Conservation (phyloP, 2,888 invertebrate genomes). For the Barypeithes pellucidus region DNA sequence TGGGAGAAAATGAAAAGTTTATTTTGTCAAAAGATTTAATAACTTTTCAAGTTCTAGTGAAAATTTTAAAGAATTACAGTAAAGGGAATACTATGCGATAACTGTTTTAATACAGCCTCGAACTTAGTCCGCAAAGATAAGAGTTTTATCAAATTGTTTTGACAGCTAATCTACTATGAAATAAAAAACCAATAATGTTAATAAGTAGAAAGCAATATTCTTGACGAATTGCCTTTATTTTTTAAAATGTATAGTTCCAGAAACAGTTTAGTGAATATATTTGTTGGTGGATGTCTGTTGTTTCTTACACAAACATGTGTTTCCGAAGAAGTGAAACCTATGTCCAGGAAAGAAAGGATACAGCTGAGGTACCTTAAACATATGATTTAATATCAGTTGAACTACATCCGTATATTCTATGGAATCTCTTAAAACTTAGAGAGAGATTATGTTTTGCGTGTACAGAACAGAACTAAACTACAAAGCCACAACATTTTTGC, state of each 20-base stretch:
- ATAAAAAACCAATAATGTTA: conserved; percentile 61
- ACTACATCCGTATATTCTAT: background rate
- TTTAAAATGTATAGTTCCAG: conserved; percentile 61
- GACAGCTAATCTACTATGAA: conserved; percentile 52
- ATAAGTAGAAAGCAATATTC: conserved; percentile 59
- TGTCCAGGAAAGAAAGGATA: conserved; percentile 59
- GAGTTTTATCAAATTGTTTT: conserved; percentile 49
- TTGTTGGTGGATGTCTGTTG: conserved; percentile 55
- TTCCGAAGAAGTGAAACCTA: conserved; percentile 57
- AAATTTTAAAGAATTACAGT: conserved; percentile 5
- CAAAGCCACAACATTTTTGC: too few species aligned
- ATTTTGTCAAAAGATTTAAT: conserved; percentile 36
- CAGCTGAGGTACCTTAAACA: conserved; percentile 58
- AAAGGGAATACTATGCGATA: conserved; percentile 21
- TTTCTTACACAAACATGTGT: conserved; percentile 55
- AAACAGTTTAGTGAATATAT: conserved; percentile 56
- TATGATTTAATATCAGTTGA: background rate
- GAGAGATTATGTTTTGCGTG: background rate
- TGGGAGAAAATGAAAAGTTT: conserved; percentile 43
- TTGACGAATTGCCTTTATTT: conserved; percentile 60
- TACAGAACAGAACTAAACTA: too few species aligned
- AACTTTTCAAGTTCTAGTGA: conserved; percentile 41
- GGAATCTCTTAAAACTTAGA: background rate
- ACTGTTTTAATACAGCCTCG: background rate
- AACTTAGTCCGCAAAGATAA: conserved; percentile 24